Base-by-base conservation (phyloP, 2,797 vertebrate genomes). In the Holocentrus rufus region DNA sequence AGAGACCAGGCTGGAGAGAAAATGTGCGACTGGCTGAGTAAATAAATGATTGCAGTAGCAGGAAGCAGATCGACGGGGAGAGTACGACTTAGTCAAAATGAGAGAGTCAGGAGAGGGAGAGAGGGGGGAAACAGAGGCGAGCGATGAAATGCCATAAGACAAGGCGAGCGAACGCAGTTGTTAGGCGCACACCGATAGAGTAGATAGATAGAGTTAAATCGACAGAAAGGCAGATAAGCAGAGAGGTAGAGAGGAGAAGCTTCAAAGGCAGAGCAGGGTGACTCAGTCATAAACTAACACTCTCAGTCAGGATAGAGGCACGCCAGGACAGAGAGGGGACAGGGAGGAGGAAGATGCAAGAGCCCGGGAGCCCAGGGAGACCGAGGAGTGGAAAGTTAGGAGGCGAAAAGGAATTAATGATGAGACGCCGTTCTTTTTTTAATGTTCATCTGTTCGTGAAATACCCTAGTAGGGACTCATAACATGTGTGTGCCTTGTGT, bases 241-340 rank as follows among this genome's bases (percentile, higher is more conserved):
- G 23, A 25, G 52, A 14, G 52, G 83, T 76, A 80, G 78, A 17
- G 60, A 54, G 54, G 67, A 65, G 74, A 68, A 71, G 81, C 77
- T 77, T 83, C 74, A 83, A 84, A 85, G 77, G 89, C 80, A 86
- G 80, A 87, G 81, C 81, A 65, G 82, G 82, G 87, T 89, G 91
- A 91, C 88, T 91, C 86, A 90, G 87, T 87, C 80, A 77, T 87
- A 83, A 90, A 89, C 85, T 90, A 86, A 88, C 83, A 85, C 87
- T 83, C 78, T 81, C 83, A 69, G 87, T 89, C 84, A 79, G 87
- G 82, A 84, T 77, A 47, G 83, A 86, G 84, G 78, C 70, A 72
- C 72, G 60, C 79, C 70, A 80, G 63, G 47, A 70, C 59, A 71
- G 68, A 46, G 78, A 74, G 69, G 70, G 23, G 42, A 20, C 20